These are phyloP conservation scores for Ariopsis seemanni DNA, from an alignment of 2,113 vertebrate species.

Conservation along the genomic window DNA sequence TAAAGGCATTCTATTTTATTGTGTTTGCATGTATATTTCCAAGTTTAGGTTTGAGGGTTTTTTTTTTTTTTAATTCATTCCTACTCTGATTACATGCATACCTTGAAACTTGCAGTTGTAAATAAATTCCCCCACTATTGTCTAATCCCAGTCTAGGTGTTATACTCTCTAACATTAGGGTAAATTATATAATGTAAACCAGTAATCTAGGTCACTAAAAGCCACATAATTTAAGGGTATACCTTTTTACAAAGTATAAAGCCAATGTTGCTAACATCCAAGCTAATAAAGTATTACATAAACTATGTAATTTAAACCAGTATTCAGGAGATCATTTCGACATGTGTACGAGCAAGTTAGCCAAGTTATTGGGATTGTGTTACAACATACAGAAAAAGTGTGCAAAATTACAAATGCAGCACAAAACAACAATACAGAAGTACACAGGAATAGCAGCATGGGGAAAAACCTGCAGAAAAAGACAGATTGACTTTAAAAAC, in stretches of 20 bases:
- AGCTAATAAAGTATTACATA: not conserved
- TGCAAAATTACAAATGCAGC: not conserved
- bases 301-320: not conserved
- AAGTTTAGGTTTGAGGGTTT: not conserved
- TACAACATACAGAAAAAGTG: not conserved
- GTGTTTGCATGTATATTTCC: not conserved
- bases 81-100: not conserved
- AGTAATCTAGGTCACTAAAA: not conserved
- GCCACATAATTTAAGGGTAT: not conserved
- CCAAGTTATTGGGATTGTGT: not conserved
- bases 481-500: conserved; percentile 3
- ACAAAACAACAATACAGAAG: not conserved
- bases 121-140: not conserved
- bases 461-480: not conserved
- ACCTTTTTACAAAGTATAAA: not conserved
- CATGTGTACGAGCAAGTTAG: not conserved
- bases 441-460: too few species aligned
- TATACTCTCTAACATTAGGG: not conserved
- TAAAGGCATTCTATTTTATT: too few species aligned
- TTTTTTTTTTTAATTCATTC: not conserved
- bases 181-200: not conserved
- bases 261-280: not conserved
- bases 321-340: not conserved
- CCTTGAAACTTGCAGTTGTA: not conserved
- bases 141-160: not conserved